Conservation (phyloP, 1,140 invertebrate genomes). For the Tyrophagus putrescentiae region DNA sequence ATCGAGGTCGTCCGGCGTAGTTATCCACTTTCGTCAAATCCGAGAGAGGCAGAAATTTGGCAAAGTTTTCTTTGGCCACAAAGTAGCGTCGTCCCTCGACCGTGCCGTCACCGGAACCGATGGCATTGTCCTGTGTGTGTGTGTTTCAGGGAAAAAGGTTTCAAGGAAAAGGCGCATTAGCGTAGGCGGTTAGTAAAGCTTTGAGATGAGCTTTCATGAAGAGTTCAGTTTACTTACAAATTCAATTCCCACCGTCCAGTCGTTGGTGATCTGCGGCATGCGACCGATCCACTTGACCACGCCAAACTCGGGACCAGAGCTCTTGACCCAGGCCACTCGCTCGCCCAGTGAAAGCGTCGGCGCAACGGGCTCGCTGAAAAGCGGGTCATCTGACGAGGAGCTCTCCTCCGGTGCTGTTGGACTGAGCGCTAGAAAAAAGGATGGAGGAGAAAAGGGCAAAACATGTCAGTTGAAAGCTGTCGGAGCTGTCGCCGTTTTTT, state of each 20-base stretch:
- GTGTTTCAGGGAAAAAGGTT: neutral
- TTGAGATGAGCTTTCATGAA: neutral
- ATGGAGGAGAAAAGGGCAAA: too few relatives aligned
- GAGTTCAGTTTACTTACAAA: slow-evolving; percentile 45
- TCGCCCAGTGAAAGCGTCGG: slow-evolving; percentile 36
- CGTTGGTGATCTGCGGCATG: slow-evolving; percentile 35
- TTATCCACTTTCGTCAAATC: slow-evolving; percentile 39
- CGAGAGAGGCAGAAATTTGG: slow-evolving; percentile 40
- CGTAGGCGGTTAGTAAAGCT: neutral
- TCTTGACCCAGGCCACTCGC: slow-evolving; percentile 42
- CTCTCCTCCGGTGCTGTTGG: slow-evolving; percentile 14
- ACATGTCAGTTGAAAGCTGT: neutral
- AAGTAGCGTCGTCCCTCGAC: slow-evolving; percentile 55
- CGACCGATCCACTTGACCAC: slow-evolving; percentile 42
- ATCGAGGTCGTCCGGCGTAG: slow-evolving; percentile 24
- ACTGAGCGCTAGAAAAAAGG: neutral
- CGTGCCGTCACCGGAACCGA: slow-evolving; percentile 46
- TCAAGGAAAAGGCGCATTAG: neutral
- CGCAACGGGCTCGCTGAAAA: slow-evolving; percentile 24
- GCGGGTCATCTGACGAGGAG: slow-evolving; percentile 17
- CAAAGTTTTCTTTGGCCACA: slow-evolving; percentile 46
- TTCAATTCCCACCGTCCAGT: slow-evolving; percentile 42
- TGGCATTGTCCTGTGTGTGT: slow-evolving; percentile 27
- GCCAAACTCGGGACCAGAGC: slow-evolving; percentile 37
- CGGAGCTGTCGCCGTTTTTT: neutral